phyloP scores from a whole-genome alignment of 2,113 vertebrate species.

The Daubentonia madagascariensis region DNA sequence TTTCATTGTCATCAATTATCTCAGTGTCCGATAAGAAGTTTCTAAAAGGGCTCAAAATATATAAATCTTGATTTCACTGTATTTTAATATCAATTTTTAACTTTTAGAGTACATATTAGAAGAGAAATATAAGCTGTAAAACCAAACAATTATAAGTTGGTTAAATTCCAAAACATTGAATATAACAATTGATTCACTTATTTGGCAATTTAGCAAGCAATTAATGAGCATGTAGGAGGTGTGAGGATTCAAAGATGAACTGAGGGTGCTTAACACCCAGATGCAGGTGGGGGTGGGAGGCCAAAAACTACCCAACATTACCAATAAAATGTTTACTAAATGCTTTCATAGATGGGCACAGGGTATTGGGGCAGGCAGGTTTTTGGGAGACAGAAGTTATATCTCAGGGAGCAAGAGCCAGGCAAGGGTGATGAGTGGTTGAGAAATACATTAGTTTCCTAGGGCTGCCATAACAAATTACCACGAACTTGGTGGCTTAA shows the following conservation, averaged over 20 bases:
- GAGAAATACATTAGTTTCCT: not conserved
- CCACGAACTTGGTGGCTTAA: not conserved
- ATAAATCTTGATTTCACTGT: not conserved
- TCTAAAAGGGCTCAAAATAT: not conserved
- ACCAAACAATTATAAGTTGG: not conserved
- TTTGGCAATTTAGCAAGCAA: not conserved
- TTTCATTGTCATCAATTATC: not conserved
- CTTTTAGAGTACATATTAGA: not conserved
- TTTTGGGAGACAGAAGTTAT: not conserved
- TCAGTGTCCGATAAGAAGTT: not conserved
- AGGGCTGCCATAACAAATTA: not conserved
- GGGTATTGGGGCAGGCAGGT: not conserved
- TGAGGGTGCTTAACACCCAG: not conserved
- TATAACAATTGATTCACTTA: not conserved
- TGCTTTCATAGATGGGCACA: not conserved
- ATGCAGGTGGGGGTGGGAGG: fast-evolving
- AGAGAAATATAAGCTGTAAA: not conserved
- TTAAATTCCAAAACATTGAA: not conserved
- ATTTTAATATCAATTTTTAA: not conserved
- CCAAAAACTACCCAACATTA: not conserved
- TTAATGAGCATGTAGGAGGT: not conserved
- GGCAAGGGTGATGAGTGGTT: not conserved
- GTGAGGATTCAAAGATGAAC: not conserved
- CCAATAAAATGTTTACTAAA: not conserved
- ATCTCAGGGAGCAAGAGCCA: not conserved